phyloP scores from a whole-genome alignment of 2,888 invertebrate genomes.

The Clunio marinus region DNA sequence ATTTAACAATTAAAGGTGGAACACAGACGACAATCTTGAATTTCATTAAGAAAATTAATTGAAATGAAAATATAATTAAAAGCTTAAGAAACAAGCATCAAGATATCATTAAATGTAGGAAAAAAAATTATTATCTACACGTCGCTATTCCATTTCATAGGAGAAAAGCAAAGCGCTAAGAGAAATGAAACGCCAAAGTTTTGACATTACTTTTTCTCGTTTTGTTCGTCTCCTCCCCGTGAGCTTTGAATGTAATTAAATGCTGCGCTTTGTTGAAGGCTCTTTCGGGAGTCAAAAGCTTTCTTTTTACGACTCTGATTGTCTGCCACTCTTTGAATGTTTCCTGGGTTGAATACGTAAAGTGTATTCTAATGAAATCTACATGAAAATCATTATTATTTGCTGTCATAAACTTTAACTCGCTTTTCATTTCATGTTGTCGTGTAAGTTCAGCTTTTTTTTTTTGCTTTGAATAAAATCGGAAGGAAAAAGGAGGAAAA shows the following conservation, averaged over 20 bases:
- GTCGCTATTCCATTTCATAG: no score
- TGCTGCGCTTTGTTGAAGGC: not conserved
- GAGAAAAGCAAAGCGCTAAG: no score
- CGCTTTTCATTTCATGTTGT: not conserved
- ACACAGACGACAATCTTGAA: not conserved
- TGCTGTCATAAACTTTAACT: constrained; percentile 10
- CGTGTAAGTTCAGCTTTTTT: no score
- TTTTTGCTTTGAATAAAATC: no score
- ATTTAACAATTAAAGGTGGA: not conserved
- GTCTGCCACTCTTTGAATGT: not conserved
- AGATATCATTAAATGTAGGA: constrained; percentile 21
- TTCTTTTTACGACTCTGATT: not conserved
- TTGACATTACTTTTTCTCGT: not conserved
- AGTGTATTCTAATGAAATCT: constrained; percentile 14
- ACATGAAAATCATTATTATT: constrained; percentile 29
- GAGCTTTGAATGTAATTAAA: constrained; percentile 8
- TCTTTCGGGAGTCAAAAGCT: not conserved
- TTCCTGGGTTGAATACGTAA: not conserved
- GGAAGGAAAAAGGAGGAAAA: no score
- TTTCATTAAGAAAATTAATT: constrained; percentile 34
- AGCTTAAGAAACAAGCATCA: constrained; percentile 10
- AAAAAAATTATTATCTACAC: constrained; percentile 10
- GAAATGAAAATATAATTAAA: constrained; percentile 34
- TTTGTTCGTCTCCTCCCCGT: not conserved
- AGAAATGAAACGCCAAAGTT: constrained; percentile 13